A percentile compares a stretch with the other conserved stretches of the same genome.
These are phyloP conservation scores for Dasypus novemcinctus DNA, from an alignment of 2,113 vertebrate species.

Conservation along the genomic window DNA sequence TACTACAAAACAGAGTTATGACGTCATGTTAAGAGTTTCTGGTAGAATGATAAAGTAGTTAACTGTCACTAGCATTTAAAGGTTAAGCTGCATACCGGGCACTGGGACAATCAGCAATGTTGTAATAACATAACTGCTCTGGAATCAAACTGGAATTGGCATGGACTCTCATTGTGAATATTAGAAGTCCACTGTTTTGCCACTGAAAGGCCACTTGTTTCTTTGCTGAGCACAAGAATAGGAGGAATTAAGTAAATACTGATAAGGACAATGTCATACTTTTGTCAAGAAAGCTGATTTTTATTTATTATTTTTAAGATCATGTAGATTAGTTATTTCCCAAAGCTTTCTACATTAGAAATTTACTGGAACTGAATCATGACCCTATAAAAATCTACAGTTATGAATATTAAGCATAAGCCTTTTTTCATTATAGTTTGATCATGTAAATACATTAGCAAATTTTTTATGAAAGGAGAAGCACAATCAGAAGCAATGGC, in stretches of 20 bases:
- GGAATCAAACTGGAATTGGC: constrained; percentile 63
- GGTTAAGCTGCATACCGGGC: constrained; percentile 64
- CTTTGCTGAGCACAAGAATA: neutral
- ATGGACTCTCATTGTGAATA: neutral
- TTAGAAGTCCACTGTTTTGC: neutral
- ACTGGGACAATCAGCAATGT: constrained; percentile 37
- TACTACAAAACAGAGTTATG: constrained; percentile 76
- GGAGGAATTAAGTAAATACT: constrained; percentile 13
- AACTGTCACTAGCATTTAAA: constrained; percentile 80
- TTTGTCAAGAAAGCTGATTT: constrained; percentile 37
- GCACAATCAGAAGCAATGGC: neutral
- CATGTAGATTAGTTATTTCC: neutral
- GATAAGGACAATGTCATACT: neutral
- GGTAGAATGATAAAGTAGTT: constrained; percentile 79
- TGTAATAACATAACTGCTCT: constrained; percentile 70
- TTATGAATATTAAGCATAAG: neutral
- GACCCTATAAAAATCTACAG: neutral
- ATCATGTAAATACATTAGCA: neutral
- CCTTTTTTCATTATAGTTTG: neutral
- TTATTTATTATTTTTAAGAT: constrained; percentile 30
- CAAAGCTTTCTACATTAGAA: neutral
- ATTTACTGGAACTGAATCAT: neutral
- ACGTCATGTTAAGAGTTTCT: constrained; percentile 71
- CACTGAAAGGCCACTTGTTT: neutral
- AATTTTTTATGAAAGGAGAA: neutral